Evolutionary conservation across 2,797 vertebrate genomes (phyloP).

Genomic region (Pangasius djambal): DNA sequence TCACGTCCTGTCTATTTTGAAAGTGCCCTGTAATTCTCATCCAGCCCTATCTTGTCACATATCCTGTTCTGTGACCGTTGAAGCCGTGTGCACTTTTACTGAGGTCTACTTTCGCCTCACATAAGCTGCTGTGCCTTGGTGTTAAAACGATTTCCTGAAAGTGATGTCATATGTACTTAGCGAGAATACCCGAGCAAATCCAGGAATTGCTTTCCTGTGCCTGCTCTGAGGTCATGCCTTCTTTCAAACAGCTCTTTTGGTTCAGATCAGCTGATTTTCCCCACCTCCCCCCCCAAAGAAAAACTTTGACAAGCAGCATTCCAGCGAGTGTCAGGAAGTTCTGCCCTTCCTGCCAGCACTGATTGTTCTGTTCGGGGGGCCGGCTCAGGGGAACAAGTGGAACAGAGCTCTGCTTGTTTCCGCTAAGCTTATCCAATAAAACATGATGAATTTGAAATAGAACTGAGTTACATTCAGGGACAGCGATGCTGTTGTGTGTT

Average conservation of each 20-base stretch:
- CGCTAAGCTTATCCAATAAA: slow-evolving; percentile 24
- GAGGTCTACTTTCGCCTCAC: neutral
- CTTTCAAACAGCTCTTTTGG: slow-evolving; percentile 19
- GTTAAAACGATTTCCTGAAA: slow-evolving; percentile 28
- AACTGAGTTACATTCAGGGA: neutral
- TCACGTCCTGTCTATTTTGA: slow-evolving; percentile 28
- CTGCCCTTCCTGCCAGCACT: slow-evolving; percentile 51
- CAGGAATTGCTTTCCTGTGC: slow-evolving; percentile 1
- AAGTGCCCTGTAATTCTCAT: slow-evolving; percentile 28
- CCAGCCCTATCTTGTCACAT: slow-evolving; percentile 60
- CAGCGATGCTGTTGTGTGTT: neutral
- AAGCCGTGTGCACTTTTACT: neutral
- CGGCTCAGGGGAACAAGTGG: slow-evolving; percentile 25
- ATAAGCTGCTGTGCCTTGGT: neutral
- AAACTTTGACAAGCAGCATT: slow-evolving; percentile 44
- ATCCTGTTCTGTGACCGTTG: slow-evolving; percentile 58
- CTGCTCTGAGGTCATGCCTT: slow-evolving; percentile 1
- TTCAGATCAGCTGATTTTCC: slow-evolving; percentile 55
- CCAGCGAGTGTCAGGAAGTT: slow-evolving; percentile 53
- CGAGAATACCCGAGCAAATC: neutral
- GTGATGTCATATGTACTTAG: slow-evolving; percentile 8
- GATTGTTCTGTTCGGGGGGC: slow-evolving; percentile 47
- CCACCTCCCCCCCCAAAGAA: neutral
- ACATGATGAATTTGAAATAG: slow-evolving; percentile 27
- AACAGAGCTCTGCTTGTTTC: slow-evolving; percentile 37